These are phyloP conservation scores for Burhinus oedicnemus DNA, from an alignment of 2,113 vertebrate species.

Conservation along the genomic window DNA sequence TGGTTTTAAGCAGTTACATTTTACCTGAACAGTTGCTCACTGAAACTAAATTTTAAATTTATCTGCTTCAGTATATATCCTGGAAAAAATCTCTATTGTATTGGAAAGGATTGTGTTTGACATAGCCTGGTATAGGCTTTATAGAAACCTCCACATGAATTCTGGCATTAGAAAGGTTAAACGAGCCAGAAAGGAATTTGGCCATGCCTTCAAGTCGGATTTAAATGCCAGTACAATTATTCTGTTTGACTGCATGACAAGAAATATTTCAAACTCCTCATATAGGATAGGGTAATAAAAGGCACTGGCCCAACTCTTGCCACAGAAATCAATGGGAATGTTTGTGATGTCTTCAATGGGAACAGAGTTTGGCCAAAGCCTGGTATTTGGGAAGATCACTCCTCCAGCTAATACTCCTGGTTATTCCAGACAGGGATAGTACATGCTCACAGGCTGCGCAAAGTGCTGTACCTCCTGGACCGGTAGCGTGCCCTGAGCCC, in stretches of 20 bases:
- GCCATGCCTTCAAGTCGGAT: neutral
- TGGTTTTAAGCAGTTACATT: neutral
- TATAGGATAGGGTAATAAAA: neutral
- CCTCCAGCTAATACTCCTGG: rapidly evolving
- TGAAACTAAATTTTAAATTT: neutral
- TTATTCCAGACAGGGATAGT: neutral
- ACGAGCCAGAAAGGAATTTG: constrained; percentile 31
- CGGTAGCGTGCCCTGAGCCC: rapidly evolving
- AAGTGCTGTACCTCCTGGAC: no score
- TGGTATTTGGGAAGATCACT: neutral
- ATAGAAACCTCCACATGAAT: neutral
- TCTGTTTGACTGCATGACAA: constrained; percentile 48
- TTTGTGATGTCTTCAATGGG: neutral
- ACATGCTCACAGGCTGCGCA: rapidly evolving
- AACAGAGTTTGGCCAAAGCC: neutral
- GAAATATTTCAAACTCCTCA: neutral
- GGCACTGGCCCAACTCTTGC: neutral
- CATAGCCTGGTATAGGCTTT: neutral
- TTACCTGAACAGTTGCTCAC: neutral
- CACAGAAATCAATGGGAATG: neutral
- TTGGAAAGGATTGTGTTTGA: neutral
- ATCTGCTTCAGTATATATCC: neutral
- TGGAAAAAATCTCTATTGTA: neutral
- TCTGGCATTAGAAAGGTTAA: constrained; percentile 12
- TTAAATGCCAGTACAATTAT: neutral